Evolutionary conservation across 1,140 invertebrate species (phyloP), one percentile per base, ranked within the genome.

Genomic region (Bombus sylvicola): DNA sequence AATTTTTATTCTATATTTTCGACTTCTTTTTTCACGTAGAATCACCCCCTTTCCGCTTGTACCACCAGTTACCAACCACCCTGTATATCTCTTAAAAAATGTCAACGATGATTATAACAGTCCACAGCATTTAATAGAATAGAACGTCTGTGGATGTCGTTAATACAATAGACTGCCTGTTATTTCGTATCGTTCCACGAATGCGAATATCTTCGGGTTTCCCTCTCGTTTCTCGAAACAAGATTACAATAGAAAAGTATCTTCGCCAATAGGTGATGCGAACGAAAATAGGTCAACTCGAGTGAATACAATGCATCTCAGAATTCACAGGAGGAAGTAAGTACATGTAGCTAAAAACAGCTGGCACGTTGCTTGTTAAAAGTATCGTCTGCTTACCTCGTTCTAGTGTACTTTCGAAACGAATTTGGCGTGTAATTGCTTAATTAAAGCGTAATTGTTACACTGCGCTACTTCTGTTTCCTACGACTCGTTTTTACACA

Each of bases 191-290:
- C 64, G 39, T 47, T 47, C 18, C 64, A 43, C 31, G 22, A 80
- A 69, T n/a, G 31, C 64, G 43, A 69, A 47, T 43, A 71, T 81
- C 78, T 81, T 34, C 64, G 34, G 43, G 64, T 81, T 81, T 81
- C 78, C 64, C 78, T 71, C 47, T 71, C 78, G 66, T 47, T 81
- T 81, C 78, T 13, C 64, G 66, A 53, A 81, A 71, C 34, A 31
- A 69, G 41, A 71, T 81, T 71, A 81, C 43, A 81, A 81, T 81
- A 39, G 78, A 81, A 71, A 81, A 81, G 47, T 81, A 81, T 66
- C 53, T 81, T 69, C 39, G 31, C 66, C 78, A 53, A 69, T 81
- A 81, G 78, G 78, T 80, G 66, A 81, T 81, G 66, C 59, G 76
- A 77, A 41, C 0, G 57, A 71, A 81, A 81, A 71, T 53, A n/a